A percentile compares a stretch with the other conserved stretches of the same genome.
phyloP scores from a whole-genome alignment of 2,113 vertebrate genomes.

The Hippopotamus amphibius region DNA sequence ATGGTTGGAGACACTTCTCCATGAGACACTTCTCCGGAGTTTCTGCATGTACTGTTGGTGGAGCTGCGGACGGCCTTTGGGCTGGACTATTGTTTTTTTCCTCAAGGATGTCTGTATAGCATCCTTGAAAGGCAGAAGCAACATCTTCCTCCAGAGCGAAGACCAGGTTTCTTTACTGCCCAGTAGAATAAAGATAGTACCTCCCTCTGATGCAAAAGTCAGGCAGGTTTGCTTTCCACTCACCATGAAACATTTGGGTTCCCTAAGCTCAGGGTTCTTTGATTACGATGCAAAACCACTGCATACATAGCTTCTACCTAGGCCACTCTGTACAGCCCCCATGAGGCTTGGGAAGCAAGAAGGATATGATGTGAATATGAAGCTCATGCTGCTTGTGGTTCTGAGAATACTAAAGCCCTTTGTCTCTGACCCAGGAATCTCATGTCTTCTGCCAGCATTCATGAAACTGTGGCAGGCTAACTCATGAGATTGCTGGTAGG shows the following conservation, averaged over 20 bases:
- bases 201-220: background rate
- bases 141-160: background rate
- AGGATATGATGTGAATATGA: background rate
- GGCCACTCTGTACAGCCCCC: background rate
- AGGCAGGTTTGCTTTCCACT: background rate
- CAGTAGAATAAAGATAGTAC: background rate
- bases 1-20: background rate
- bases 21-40: no score
- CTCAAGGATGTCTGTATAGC: background rate
- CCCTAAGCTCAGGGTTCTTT: background rate
- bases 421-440: background rate
- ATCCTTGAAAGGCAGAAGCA: background rate
- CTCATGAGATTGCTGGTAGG: background rate
- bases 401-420: background rate
- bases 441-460: background rate
- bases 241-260: background rate
- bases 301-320: background rate
- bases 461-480: background rate
- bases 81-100: background rate
- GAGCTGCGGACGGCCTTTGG: background rate
- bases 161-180: background rate
- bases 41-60: background rate
- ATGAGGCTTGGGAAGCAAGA: background rate
- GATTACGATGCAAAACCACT: background rate
- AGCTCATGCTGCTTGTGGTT: background rate